Percentiles rank a stretch among this genome's conserved stretches.
Evolutionary conservation across 2,888 invertebrate species (phyloP).

Genomic region (Mactromeris polynyma): DNA sequence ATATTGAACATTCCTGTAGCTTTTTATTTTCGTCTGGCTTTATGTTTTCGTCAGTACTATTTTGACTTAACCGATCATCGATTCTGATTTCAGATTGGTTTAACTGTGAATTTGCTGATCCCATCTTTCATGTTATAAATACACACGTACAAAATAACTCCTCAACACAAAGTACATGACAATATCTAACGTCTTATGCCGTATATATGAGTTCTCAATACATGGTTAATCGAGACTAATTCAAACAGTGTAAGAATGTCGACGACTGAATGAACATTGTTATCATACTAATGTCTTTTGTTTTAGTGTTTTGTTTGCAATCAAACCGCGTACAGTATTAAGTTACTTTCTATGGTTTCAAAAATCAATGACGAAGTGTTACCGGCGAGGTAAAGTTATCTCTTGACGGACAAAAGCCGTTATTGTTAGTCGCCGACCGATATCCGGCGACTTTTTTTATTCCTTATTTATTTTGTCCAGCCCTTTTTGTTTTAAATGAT

Average conservation of each 20-base stretch:
- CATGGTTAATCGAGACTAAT: background rate
- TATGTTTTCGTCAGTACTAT: background rate
- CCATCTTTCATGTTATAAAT: conserved; percentile 30
- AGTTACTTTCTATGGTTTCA: background rate
- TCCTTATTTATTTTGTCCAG: no score
- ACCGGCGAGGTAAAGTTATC: no score
- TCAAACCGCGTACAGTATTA: background rate
- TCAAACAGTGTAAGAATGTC: no score
- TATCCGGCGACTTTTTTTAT: no score
- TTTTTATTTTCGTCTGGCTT: conserved; percentile 10
- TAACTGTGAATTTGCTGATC: conserved; percentile 40
- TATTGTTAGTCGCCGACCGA: no score
- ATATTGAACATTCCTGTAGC: background rate
- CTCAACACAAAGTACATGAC: no score
- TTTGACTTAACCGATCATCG: background rate
- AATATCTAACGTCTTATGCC: background rate
- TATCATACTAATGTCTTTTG: no score
- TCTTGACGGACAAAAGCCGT: no score
- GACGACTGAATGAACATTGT: no score
- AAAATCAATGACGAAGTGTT: background rate
- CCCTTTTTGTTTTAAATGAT: no score
- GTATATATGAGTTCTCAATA: background rate
- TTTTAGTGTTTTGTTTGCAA: no score
- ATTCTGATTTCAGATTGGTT: background rate
- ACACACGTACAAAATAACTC: no score